These are phyloP conservation scores for Pagetopsis macropterus DNA, from an alignment of 2,797 vertebrate species.

Conservation along the genomic window DNA sequence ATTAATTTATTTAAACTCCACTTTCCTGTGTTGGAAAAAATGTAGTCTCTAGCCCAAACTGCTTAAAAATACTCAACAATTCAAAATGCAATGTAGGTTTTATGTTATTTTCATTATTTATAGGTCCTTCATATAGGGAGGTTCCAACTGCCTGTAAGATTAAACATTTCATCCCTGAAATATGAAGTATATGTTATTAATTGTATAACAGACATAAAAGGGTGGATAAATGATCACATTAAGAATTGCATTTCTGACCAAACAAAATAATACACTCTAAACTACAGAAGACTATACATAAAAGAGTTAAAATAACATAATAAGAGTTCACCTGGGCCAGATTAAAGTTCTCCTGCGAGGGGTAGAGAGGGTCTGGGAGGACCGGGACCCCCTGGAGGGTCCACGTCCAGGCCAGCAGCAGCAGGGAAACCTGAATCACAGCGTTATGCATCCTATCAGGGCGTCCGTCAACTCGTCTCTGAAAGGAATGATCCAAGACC, in stretches of 20 bases:
- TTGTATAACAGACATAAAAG: not conserved
- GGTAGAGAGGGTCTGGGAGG: conserved; percentile 70
- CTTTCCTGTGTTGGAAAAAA: not conserved
- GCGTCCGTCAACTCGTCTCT: conserved; percentile 22
- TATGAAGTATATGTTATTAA: not conserved
- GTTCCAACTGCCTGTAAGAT: not conserved
- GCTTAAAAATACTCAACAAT: not conserved
- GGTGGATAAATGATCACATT: not conserved
- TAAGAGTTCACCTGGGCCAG: conserved; percentile 80
- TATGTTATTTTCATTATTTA: not conserved
- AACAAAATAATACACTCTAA: not conserved
- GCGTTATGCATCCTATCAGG: conserved; percentile 54
- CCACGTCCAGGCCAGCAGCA: conserved; percentile 72
- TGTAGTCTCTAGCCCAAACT: not conserved
- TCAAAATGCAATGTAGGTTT: not conserved
- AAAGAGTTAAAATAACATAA: too few species aligned
- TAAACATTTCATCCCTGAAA: not conserved
- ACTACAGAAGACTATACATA: too few species aligned
- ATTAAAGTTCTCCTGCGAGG: conserved; percentile 91
- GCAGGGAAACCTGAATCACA: conserved; percentile 54
- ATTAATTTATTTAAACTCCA: not conserved
- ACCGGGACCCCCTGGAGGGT: conserved; percentile 67
- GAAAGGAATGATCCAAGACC: conserved; percentile 15
- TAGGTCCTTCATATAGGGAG: not conserved
- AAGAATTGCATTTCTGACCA: not conserved